Evolutionary conservation across 2,797 vertebrate species (phyloP).

Genomic region (Pangasius sanitwongsei): DNA sequence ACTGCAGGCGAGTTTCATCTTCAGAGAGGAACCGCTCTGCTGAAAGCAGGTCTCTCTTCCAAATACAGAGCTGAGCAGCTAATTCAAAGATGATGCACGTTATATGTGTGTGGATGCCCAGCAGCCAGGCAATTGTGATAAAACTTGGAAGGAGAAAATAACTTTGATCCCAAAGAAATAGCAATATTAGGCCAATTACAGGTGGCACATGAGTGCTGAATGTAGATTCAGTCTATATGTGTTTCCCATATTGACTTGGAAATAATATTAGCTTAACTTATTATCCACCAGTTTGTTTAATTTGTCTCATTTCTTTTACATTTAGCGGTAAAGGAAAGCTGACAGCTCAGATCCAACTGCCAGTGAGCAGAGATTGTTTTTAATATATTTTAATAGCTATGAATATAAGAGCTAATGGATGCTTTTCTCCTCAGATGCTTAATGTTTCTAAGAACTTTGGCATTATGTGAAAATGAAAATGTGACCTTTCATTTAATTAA

Average conservation of each 20-base stretch:
- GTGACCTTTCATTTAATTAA: conserved; percentile 78
- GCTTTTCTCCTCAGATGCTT: background rate
- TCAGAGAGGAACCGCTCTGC: conserved; percentile 66
- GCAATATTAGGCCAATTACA: conserved; percentile 25
- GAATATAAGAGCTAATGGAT: background rate
- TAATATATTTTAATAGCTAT: background rate
- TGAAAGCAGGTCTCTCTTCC: conserved; percentile 72
- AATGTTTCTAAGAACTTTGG: background rate
- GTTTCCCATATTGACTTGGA: conserved; percentile 39
- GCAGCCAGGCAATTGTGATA: conserved; percentile 58
- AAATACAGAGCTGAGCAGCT: conserved; percentile 76
- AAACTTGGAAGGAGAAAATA: conserved; percentile 39
- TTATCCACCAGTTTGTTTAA: conserved; percentile 29
- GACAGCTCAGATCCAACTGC: conserved; percentile 33
- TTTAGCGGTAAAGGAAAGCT: background rate
- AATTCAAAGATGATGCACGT: conserved; percentile 74
- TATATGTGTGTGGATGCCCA: conserved; percentile 67
- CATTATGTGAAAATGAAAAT: background rate
- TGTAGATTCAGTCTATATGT: conserved; percentile 45
- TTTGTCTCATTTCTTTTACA: conserved; percentile 37
- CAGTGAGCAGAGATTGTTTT: background rate
- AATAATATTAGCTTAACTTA: conserved; percentile 41
- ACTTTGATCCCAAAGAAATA: conserved; percentile 57
- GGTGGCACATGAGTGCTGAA: conserved; percentile 54
- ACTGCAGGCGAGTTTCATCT: conserved; percentile 71